Percentiles rank a stretch among this genome's conserved stretches.
These are phyloP conservation scores for Willisornis vidua DNA, from an alignment of 2,113 vertebrate genomes.

Conservation along the genomic window DNA sequence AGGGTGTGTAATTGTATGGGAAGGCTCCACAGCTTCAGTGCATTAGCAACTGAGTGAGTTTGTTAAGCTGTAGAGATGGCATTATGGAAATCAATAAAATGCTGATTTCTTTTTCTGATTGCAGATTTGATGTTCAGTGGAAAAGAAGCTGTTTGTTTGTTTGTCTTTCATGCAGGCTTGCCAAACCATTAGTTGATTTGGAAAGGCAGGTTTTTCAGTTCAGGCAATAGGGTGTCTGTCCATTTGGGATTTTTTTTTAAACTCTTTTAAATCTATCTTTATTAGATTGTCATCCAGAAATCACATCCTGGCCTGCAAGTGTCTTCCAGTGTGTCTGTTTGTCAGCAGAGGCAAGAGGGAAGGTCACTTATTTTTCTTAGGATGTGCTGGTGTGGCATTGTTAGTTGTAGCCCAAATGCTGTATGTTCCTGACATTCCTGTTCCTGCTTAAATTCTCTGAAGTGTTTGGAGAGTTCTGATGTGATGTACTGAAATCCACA, in stretches of 20 bases:
- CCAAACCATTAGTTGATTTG: constrained; percentile 33
- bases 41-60: constrained; percentile 43
- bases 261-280: background rate
- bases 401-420: background rate
- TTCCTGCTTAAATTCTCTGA: background rate
- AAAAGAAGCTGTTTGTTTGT: constrained; percentile 29
- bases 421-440: background rate
- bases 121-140: background rate
- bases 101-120: constrained; percentile 32
- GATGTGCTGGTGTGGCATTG: background rate
- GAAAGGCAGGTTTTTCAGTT: background rate
- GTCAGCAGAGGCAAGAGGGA: background rate
- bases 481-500: background rate
- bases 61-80: constrained; percentile 25
- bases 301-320: background rate
- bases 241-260: background rate
- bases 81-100: constrained; percentile 62
- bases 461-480: background rate
- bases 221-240: background rate
- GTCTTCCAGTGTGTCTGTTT: background rate
- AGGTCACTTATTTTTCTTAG: constrained; percentile 29
- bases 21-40: constrained; percentile 22
- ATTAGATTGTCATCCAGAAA: background rate
- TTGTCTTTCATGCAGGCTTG: background rate
- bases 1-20: constrained; percentile 41